A percentile compares a stretch with the other conserved stretches of the same genome.
Evolutionary conservation across 1,140 invertebrate genomes (phyloP).

Genomic region (Drosophila asahinai): DNA sequence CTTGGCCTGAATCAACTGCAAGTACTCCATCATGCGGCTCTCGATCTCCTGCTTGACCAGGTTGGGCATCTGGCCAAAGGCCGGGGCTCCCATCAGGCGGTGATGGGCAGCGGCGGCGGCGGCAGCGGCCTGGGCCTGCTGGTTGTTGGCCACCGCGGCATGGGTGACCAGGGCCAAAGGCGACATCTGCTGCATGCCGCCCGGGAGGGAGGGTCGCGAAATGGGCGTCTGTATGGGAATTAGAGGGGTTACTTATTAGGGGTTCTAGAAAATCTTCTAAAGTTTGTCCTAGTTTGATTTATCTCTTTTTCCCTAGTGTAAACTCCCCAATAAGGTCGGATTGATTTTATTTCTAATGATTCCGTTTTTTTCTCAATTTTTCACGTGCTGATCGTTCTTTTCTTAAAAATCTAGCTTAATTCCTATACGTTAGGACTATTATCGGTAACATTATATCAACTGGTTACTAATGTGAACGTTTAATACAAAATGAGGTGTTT

Average conservation of each 20-base stretch:
- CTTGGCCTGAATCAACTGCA: slow-evolving; percentile 88
- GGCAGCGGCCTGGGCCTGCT: slow-evolving; percentile 82
- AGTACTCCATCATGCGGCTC: slow-evolving; percentile 91
- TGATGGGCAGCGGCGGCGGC: slow-evolving; percentile 79
- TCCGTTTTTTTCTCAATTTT: too few relatives aligned
- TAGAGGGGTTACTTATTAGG: neutral
- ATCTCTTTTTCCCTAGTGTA: too few relatives aligned
- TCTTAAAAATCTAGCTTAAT: too few relatives aligned
- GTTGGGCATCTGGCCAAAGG: slow-evolving; percentile 85
- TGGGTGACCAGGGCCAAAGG: slow-evolving; percentile 90
- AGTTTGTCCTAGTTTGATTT: neutral
- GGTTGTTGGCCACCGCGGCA: slow-evolving; percentile 77
- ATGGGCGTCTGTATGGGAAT: slow-evolving; percentile 85
- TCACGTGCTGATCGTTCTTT: too few relatives aligned
- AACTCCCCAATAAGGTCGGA: too few relatives aligned
- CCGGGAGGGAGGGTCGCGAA: slow-evolving; percentile 87
- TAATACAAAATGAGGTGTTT: too few relatives aligned
- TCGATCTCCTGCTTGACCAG: slow-evolving; percentile 90
- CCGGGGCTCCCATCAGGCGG: slow-evolving; percentile 80
- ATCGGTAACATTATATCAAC: too few relatives aligned
- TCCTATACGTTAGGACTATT: too few relatives aligned
- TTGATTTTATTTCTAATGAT: too few relatives aligned
- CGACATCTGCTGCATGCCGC: slow-evolving; percentile 90
- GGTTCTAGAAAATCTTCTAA: neutral
- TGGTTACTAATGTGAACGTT: too few relatives aligned